Evolutionary conservation across 1,140 invertebrate genomes (phyloP), one percentile per base, ranked within the genome.

Genomic region (Diplogasteroides magnus): DNA sequence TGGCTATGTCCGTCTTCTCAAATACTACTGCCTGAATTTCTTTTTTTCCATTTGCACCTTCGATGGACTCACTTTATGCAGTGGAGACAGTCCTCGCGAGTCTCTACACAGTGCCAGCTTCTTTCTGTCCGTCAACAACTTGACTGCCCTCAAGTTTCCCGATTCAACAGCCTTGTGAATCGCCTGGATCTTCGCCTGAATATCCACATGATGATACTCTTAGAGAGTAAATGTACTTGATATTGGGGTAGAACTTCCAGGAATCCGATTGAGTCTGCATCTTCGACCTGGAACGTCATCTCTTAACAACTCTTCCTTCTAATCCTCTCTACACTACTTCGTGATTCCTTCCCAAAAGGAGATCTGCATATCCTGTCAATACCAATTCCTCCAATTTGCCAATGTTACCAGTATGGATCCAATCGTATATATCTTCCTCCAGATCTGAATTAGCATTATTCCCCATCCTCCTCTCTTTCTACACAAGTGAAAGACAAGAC

Each of bases 1-100:
- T 82, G 56, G 77, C 91, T 31, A 97, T 94, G 23, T 96, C 95
- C 0, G 93, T 94, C 84, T 97, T 94, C 0, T 94, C 94, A 79
- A 91, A 96, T 68, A 94, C 87, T 0, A 91, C 90, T 11, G 93
- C 92, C 62, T 67, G 29, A 67, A 48, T 48, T 11, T 48, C 37
- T 19, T 48, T 11, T 48, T 11, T 48, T 48, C 6, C 19, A 11
- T 19, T 48, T 11, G 37, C 37, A 19, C 14, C 15, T 60, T 59
- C 3, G 19, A 60, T n/a, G 26, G 15, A 26, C 48, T 67, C 15
- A 67, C 64, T 31, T 94, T 93, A 84, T 98, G 94, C 55, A 97
- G 85, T 1, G 94, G 90, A 0, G 92, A 93, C 28, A 92, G 89
- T n/a, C 92, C 81, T 25, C 79, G 60, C 19, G 74, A 65, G 68